These are phyloP conservation scores for Anoplius nigerrimus DNA, from an alignment of 2,888 invertebrate species.

Conservation along the genomic window DNA sequence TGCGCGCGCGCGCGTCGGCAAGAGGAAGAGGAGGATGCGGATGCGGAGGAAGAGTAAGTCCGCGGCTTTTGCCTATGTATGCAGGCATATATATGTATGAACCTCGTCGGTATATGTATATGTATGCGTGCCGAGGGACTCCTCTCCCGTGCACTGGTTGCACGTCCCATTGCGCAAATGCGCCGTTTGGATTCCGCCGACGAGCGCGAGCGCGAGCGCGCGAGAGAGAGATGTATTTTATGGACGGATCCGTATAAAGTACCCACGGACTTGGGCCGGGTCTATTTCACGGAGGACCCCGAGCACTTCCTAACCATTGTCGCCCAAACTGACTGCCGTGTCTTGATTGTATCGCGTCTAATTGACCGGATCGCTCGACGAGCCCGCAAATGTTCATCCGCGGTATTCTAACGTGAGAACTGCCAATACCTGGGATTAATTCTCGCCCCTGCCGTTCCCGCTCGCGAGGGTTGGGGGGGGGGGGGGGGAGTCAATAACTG, in stretches of 20 bases:
- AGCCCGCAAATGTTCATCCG: neutral
- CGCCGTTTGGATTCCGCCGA: slow-evolving; percentile 67
- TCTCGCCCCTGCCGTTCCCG: no score
- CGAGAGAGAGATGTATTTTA: slow-evolving; percentile 62
- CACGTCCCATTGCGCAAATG: slow-evolving; percentile 70
- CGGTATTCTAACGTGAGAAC: no score
- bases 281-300: slow-evolving; percentile 4
- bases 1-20: neutral
- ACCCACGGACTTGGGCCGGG: slow-evolving; percentile 21
- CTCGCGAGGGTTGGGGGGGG: no score
- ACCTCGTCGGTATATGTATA: neutral
- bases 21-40: no score
- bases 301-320: neutral
- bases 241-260: slow-evolving; percentile 42
- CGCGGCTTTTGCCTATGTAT: slow-evolving; percentile 6
- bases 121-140: slow-evolving; percentile 7
- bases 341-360: slow-evolving; percentile 51
- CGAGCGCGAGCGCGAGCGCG: slow-evolving; percentile 38
- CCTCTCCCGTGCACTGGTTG: slow-evolving; percentile 53
- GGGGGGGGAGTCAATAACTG: no score
- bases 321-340: slow-evolving; percentile 10
- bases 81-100: slow-evolving; percentile 7
- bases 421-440: no score
- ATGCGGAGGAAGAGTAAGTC: slow-evolving; percentile 6
- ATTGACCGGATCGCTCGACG: slow-evolving; percentile 39